Evolutionary conservation across 2,888 invertebrate species (phyloP), one percentile per base, ranked within the genome.

Genomic region (Apotomis turbidana): DNA sequence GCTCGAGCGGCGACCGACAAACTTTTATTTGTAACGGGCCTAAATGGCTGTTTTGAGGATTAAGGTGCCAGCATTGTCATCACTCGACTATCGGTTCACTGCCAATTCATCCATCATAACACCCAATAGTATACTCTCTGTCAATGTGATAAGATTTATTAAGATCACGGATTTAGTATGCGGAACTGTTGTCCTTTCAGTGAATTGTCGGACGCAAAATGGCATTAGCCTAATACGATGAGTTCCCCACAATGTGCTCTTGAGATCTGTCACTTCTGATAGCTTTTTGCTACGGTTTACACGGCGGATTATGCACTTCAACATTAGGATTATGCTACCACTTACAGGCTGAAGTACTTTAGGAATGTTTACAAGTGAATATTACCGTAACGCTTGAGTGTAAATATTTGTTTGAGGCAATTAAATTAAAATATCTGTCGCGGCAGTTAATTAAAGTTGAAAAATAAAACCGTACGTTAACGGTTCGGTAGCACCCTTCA

Each of bases 1-100:
- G 85, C 84, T 81, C 83, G 80, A 84, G 74, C 79, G 78, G 75
- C 76, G 82, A 79, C 83, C 83, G 88, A 83, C 90, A 87, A 91
- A 91, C 90, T 92, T 91, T 90, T 93, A 93, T 92, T 90, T 91
- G 91, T 91, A 88, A 89, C 89, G 80, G 81, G 87, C 87, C 89
- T 93, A 93, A 93, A 93, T 93, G 91, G 88, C 90, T 93, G 90
- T 91, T 90, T 89, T 88, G 84, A 87, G 90, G 92, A 91, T 93
- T 92, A 93, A 86, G 87, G 89, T 87, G 85, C 83, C 77, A 76
- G 87, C 89, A 84, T 91, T 93, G 92, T 91, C 88, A 87, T 85
- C 86, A 81, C 77, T 77, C 79, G 59, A 52, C 51, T 66, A 71
- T 67, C 71, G 60, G 58, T 36, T 57, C 55, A 44, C 13, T 58